Evolutionary conservation across 2,113 vertebrate genomes (phyloP).

Genomic region (Nycticebus coucang): DNA sequence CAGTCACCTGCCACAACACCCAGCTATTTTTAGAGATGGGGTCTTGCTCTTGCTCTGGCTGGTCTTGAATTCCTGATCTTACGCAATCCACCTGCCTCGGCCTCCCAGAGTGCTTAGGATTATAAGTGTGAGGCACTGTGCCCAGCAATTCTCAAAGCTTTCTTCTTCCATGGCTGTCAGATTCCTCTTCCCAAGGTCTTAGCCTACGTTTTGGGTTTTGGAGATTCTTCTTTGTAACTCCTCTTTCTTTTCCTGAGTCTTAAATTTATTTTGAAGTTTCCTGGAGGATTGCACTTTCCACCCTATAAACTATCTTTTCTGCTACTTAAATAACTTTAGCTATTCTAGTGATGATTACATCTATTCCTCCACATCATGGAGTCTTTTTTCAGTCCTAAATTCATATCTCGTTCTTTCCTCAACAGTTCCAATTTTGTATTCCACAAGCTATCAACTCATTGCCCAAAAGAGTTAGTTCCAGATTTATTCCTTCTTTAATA

Average conservation of each 20-base stretch:
- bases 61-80: no score
- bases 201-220: no score
- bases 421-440: neutral
- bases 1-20: no score
- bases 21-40: no score
- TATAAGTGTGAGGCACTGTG: no score
- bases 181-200: neutral
- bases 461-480: neutral
- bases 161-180: neutral
- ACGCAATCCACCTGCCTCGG: no score
- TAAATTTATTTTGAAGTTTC: conserved; percentile 15
- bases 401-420: neutral
- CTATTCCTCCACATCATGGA: neutral
- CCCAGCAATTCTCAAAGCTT: neutral
- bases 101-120: no score
- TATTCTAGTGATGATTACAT: neutral
- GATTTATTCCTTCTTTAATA: neutral
- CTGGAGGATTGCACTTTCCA: neutral
- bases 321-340: neutral
- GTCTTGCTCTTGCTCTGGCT: no score
- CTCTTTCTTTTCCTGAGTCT: neutral
- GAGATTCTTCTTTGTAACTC: no score
- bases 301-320: neutral
- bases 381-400: neutral
- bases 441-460: neutral